A percentile compares a stretch with the other conserved stretches of the same genome.
These are phyloP conservation scores for Halocynthia roretzi DNA, from an alignment of 23 tunicate species.

Conservation along the genomic window DNA sequence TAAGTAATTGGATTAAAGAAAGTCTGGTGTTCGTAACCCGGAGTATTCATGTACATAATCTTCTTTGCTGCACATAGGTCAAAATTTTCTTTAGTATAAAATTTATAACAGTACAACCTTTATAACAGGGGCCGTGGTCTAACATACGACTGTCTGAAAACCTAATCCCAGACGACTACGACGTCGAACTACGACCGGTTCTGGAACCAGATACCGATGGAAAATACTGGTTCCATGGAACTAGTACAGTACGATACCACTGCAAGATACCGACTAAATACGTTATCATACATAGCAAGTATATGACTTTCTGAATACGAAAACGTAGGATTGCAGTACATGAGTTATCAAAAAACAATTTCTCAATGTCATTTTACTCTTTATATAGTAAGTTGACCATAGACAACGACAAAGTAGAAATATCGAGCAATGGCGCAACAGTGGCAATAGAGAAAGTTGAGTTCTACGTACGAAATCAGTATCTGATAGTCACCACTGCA, in stretches of 20 bases:
- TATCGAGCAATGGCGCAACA: neutral
- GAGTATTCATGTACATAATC: no score
- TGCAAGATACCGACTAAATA: conserved; percentile 13
- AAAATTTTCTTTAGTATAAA: no score
- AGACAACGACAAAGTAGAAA: no score
- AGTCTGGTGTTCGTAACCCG: no score
- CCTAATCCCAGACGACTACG: conserved; percentile 46
- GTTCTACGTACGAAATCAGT: conserved; percentile 39
- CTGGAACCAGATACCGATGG: conserved; percentile 18
- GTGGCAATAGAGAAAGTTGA: neutral
- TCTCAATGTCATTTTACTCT: neutral
- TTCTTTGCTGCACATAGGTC: no score
- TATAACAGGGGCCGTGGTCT: conserved; percentile 27
- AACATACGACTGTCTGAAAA: conserved; percentile 38
- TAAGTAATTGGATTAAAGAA: no score
- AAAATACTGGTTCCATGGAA: conserved; percentile 45
- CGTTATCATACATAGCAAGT: conserved; percentile 48
- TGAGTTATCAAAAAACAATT: no score
- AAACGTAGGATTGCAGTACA: neutral
- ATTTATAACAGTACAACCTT: no score
- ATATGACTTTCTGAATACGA: neutral
- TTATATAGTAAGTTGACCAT: neutral
- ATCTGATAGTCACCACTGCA: conserved; percentile 31
- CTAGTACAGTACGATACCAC: conserved; percentile 23
- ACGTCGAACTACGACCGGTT: conserved; percentile 46